Evolutionary conservation across 92 coral and sea anemone species (phyloP), one percentile per base, ranked within the genome.

Genomic region (Ricordea florida): DNA sequence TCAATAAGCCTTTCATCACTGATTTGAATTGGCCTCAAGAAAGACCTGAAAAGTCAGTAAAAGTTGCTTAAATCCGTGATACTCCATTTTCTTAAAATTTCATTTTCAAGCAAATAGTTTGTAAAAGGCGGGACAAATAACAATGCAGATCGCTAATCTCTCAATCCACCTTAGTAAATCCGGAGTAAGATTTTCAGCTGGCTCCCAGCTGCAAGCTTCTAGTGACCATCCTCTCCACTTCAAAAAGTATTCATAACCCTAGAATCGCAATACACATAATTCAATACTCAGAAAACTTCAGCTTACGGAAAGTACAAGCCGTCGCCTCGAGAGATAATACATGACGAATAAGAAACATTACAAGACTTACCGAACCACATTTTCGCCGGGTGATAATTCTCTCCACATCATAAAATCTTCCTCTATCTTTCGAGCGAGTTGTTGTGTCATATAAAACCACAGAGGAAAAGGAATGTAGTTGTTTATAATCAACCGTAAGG

Each of bases 221-320:
- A 50, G 61, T 68, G 61, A 34, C 76, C 76, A 69, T 11, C 76
- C 62, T 49, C 17, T 36, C 76, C 76, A 69, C 31, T 49, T 69
- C 35, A 69, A 33, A 13, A 49, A 17, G 62, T 69, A 69, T 1
- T 69, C 76, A 31, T 69, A 8, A 23, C 45, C 59, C 59, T 42
- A 22, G 21, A 55, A 0, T 55, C 18, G 32, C 40, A 30, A 13
- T 55, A 2, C 14, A 20, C 6, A 50, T 30, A 50, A 14, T 40
- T 40, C n/a, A n/a, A n/a, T n/a, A n/a, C n/a, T n/a, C n/a, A n/a
- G n/a, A n/a, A n/a, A n/a, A n/a, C n/a, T n/a, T n/a, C n/a, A n/a
- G n/a, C n/a, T n/a, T n/a, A n/a, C n/a, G n/a, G n/a, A n/a, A n/a
- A n/a, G n/a, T n/a, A n/a, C n/a, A n/a, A n/a, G n/a, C n/a, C n/a